Evolutionary conservation across 2,797 vertebrate species (phyloP).

Genomic region (Aythya fuligula): DNA sequence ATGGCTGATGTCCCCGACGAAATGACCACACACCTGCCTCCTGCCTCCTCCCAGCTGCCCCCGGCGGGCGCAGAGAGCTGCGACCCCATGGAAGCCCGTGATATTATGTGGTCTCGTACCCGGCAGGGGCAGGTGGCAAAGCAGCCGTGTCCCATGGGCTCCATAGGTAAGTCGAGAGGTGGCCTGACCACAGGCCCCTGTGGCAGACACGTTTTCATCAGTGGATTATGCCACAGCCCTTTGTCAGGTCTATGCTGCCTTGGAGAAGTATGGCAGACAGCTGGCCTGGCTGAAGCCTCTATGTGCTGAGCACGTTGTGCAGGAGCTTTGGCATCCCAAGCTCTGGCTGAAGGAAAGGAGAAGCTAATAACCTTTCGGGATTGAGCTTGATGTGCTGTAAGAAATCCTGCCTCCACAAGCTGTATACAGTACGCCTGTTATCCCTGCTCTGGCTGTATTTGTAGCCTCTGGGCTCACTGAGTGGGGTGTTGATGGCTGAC

Average conservation of each 20-base stretch:
- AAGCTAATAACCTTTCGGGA: background rate
- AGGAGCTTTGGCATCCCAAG: background rate
- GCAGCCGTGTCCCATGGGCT: constrained; percentile 91
- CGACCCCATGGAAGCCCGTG: constrained; percentile 86
- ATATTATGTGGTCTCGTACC: constrained; percentile 93
- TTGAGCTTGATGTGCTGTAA: background rate
- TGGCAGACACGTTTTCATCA: background rate
- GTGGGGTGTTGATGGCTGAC: background rate
- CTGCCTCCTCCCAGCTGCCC: constrained; percentile 87
- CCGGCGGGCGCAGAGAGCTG: constrained; percentile 87
- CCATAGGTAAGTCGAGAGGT: constrained; percentile 81
- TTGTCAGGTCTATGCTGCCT: background rate
- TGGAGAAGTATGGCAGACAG: background rate
- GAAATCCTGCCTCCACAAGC: background rate
- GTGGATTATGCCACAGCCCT: background rate
- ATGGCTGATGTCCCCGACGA: constrained; percentile 70
- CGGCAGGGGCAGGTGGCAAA: constrained; percentile 88
- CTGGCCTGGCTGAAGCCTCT: background rate
- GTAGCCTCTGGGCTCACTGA: background rate
- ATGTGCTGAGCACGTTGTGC: background rate
- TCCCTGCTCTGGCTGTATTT: background rate
- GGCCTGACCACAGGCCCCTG: no score
- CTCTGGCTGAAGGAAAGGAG: background rate
- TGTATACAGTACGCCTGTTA: rapidly evolving
- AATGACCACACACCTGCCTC: constrained; percentile 73